Conservation (phyloP, 2,113 vertebrate genomes). For the Pipra filicauda region DNA sequence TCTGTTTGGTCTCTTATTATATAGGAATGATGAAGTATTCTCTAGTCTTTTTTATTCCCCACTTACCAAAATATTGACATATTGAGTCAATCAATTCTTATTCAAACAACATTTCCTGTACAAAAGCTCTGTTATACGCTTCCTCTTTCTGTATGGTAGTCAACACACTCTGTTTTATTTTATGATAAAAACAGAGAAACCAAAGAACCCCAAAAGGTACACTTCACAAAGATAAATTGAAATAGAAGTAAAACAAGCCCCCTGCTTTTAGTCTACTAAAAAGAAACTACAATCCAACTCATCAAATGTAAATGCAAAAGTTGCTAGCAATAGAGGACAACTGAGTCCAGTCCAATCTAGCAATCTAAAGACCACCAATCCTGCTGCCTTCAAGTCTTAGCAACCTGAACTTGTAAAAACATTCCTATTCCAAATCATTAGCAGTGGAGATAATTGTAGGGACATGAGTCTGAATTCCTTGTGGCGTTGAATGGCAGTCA, state of each 20-base stretch:
- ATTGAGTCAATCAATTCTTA: slow-evolving; percentile 18
- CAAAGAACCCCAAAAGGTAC: background rate
- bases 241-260: background rate
- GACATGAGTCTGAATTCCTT: slow-evolving; percentile 26
- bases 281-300: background rate
- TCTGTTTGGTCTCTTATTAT: background rate
- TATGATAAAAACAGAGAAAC: background rate
- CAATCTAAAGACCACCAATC: background rate
- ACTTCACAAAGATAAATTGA: background rate
- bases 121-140: background rate
- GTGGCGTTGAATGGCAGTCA: background rate
- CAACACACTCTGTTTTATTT: background rate
- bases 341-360: background rate
- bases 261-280: background rate
- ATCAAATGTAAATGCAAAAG: background rate
- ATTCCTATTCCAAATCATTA: background rate
- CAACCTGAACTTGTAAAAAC: slow-evolving; percentile 13
- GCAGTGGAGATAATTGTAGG: slow-evolving; percentile 30
- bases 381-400: background rate
- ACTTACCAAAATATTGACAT: background rate
- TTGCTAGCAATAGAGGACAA: background rate
- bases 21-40: background rate
- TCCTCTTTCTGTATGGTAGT: background rate
- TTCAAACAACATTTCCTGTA: slow-evolving; percentile 18
- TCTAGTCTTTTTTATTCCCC: background rate